These are phyloP conservation scores for Rutilus rutilus DNA, from an alignment of 2,113 vertebrate genomes.

Conservation along the genomic window DNA sequence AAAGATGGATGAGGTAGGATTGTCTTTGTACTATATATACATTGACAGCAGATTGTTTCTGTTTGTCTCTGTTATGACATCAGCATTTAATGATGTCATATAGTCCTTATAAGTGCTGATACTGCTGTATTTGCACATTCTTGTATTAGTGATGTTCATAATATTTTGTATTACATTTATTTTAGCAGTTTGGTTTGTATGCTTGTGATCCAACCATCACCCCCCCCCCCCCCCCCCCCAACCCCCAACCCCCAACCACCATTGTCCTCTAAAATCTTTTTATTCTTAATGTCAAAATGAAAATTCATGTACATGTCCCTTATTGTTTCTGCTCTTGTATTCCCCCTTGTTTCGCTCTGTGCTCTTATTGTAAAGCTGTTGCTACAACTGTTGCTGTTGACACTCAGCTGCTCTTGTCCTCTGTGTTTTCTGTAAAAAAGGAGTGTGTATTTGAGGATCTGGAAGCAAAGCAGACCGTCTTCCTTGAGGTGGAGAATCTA, in stretches of 20 bases:
- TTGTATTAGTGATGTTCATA: too few species aligned
- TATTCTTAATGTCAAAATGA: neutral
- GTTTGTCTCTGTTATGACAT: neutral
- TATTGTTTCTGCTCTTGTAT: neutral
- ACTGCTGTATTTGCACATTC: neutral
- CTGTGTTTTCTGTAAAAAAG: conserved; percentile 69
- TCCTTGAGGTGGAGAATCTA: conserved; percentile 82
- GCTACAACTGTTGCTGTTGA: neutral
- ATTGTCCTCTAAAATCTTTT: neutral
- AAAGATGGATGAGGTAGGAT: neutral
- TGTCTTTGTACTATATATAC: neutral
- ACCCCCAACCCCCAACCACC: too few species aligned
- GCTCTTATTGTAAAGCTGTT: neutral
- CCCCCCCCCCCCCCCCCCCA: too few species aligned
- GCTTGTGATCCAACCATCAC: too few species aligned
- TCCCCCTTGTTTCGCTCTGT: neutral
- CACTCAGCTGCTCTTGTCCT: neutral
- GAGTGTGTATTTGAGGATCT: conserved; percentile 92
- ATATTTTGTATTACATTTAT: neutral
- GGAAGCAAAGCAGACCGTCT: conserved; percentile 87
- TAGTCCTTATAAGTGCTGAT: neutral
- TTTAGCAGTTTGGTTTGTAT: neutral
- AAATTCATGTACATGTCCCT: neutral
- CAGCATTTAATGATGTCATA: neutral
- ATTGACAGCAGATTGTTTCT: neutral